Evolutionary conservation across 2,113 vertebrate genomes (phyloP), one percentile per base, ranked within the genome.

Genomic region (Sisor rabdophorus): DNA sequence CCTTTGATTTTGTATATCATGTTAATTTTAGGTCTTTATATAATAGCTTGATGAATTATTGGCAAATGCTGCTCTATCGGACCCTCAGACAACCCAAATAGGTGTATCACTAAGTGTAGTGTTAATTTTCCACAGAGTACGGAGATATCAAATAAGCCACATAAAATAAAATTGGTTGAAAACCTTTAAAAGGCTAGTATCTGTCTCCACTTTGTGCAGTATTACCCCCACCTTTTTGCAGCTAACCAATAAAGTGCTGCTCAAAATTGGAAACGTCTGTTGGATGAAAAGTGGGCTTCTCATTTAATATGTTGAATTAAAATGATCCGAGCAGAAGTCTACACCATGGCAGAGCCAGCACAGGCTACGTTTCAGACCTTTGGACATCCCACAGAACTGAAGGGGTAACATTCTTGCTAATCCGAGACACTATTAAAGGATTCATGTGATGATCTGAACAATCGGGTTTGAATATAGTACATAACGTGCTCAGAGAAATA

Each of bases 281-380:
- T 87, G 40, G 89, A 89, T 87, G 83, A 82, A 87, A 87, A 86
- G 88, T 82, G 87, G 61, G 81, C 88, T 88, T 87, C 89, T 90
- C 89, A 89, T 91, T 91, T 92, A 89, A 89, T 88, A 89, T 85
- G 88, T 89, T 87, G 88, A 91, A 91, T 91, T 90, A 91, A 73
- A 91, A 91, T 87, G 89, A 86, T 86, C 85, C 86, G 87, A 87
- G 89, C 87, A 90, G 80, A 65, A 83, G 88, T 89, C 83, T 52
- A 87, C 84, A 82, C 86, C 87, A 85, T 84, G 79, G 78, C 67
- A 40, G 71, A 75, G 60, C 47, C 52, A 76, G 53, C 12, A 26
- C 48, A 40, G 17, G 56, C 55, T 58, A 36, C 70, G 47, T 61
- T 61, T 52, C 30, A 69, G 11, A 32, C 44, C 15, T 55, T 60